Evolutionary conservation across 2,113 vertebrate species (phyloP).

Genomic region (Tylochromis polylepis): DNA sequence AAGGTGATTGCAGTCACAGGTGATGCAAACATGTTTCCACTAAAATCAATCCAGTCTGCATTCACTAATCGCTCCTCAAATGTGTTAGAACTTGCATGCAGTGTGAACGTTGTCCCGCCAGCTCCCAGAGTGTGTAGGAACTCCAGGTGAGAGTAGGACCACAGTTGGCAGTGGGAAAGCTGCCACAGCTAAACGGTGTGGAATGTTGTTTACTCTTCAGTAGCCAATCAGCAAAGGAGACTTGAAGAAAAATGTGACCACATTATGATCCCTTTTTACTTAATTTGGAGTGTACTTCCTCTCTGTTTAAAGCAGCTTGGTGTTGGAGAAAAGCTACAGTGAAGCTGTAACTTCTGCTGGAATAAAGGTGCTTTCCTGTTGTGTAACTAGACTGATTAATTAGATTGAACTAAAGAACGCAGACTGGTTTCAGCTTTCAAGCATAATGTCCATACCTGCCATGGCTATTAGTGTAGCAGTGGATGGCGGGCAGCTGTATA

Average conservation of each 20-base stretch:
- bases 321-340: slow-evolving; percentile 1
- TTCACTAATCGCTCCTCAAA: not conserved
- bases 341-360: slow-evolving; percentile 60
- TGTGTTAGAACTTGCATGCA: not conserved
- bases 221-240: slow-evolving; percentile 63
- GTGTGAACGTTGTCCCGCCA: not conserved
- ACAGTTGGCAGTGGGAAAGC: slow-evolving; percentile 31
- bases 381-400: not conserved
- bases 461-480: not conserved
- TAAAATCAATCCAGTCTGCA: not conserved
- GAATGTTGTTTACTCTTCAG: slow-evolving; percentile 54
- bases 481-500: not conserved
- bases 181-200: slow-evolving; percentile 21
- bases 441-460: not conserved
- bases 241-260: slow-evolving; percentile 43
- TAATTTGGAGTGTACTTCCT: slow-evolving; percentile 48
- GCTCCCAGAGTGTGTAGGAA: not conserved
- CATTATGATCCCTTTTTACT: slow-evolving; percentile 43
- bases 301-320: slow-evolving; percentile 27
- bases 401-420: not conserved
- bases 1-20: slow-evolving; percentile 39
- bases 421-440: not conserved
- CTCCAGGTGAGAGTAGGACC: slow-evolving; percentile 41
- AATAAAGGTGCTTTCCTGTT: not conserved
- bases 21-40: slow-evolving; percentile 56